phyloP scores from a whole-genome alignment of 2,113 vertebrate genomes.

The Phylloscopus trochiloides region DNA sequence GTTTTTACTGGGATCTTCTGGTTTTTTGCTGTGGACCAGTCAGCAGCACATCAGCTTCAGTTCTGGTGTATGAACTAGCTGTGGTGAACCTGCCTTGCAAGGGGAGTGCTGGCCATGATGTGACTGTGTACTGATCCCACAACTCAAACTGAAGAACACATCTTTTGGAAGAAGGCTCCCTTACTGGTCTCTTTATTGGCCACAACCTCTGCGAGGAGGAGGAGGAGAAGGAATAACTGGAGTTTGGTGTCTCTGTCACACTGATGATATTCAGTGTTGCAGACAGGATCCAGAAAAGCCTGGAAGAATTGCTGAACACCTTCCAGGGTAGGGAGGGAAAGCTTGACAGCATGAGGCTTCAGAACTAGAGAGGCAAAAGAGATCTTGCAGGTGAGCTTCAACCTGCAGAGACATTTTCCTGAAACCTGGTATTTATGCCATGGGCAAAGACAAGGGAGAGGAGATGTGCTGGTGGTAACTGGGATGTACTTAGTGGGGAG shows the following conservation, averaged over 20 bases:
- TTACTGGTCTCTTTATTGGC: background rate
- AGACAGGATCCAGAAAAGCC: background rate
- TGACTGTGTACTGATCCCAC: fast-evolving
- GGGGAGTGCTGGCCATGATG: background rate
- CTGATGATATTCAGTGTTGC: background rate
- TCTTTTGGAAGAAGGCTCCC: background rate
- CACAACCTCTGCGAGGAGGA: background rate
- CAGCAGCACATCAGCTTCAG: background rate
- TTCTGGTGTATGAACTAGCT: fast-evolving
- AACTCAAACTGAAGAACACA: background rate
- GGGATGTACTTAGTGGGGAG: background rate
- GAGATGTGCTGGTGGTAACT: background rate
- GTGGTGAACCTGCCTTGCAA: background rate
- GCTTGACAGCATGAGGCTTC: background rate
- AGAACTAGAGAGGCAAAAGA: background rate
- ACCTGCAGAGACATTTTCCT: background rate
- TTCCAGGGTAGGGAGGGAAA: background rate
- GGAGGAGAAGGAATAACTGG: background rate
- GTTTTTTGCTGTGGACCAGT: background rate
- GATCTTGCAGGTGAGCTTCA: background rate
- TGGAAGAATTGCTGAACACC: background rate
- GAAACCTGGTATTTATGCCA: background rate
- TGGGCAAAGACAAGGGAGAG: background rate
- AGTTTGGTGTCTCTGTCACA: background rate
- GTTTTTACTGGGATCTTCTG: background rate